Conservation (phyloP, 2,113 vertebrate species). For the Antennarius striatus region DNA sequence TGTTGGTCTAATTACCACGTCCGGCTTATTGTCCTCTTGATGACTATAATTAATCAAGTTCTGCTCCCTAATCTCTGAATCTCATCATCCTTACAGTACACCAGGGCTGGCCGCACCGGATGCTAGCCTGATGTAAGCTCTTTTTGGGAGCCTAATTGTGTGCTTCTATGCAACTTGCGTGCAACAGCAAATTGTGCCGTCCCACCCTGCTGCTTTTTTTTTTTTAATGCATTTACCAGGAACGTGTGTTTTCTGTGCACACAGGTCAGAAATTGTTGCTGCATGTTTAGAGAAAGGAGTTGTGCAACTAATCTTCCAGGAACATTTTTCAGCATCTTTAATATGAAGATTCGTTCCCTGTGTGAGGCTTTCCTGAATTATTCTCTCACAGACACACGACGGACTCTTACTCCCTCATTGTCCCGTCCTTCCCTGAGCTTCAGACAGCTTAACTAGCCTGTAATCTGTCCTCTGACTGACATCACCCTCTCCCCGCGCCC, state of each 20-base stretch:
- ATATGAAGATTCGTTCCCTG: constrained; percentile 26
- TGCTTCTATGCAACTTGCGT: constrained; percentile 51
- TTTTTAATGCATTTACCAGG: neutral
- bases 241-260: constrained; percentile 14
- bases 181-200: constrained; percentile 39
- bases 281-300: constrained; percentile 12
- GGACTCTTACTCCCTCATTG: constrained; percentile 15
- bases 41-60: constrained; percentile 75
- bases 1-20: constrained; percentile 62
- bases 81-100: constrained; percentile 60
- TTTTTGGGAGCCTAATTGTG: constrained; percentile 54
- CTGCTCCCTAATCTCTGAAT: constrained; percentile 69
- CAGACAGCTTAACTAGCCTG: constrained; percentile 68
- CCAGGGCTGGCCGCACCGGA: constrained; percentile 50
- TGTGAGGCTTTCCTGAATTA: neutral
- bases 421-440: constrained; percentile 45
- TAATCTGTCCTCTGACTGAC: constrained; percentile 78
- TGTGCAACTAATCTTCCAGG: constrained; percentile 14
- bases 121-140: constrained; percentile 66
- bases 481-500: constrained; percentile 55
- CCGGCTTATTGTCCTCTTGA: constrained; percentile 71
- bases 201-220: constrained; percentile 23
- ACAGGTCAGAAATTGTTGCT: constrained; percentile 28
- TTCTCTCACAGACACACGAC: neutral
- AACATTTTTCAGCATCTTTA: constrained; percentile 31